Conservation (phyloP, 2,113 vertebrate species). For the Australoheros scitulus region DNA sequence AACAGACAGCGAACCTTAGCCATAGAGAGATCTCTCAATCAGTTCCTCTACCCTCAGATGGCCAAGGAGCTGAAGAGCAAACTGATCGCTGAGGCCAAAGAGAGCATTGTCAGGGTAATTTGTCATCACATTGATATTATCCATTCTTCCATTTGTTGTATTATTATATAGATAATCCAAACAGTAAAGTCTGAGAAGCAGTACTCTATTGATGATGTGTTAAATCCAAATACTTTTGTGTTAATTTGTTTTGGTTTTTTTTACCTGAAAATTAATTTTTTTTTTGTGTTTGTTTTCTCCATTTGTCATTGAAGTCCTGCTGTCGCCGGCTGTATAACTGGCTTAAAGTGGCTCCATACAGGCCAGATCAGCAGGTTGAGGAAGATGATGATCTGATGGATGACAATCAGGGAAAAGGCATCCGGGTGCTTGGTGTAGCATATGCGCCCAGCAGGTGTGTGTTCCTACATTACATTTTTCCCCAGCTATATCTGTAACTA, state of each 20-base stretch:
- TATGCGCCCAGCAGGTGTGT: constrained; percentile 93
- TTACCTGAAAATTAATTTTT: background rate
- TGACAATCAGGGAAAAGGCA: constrained; percentile 94
- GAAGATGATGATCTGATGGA: constrained; percentile 99
- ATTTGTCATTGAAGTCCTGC: constrained; percentile 82
- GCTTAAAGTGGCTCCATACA: constrained; percentile 93
- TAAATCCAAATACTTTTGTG: background rate
- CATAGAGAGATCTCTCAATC: constrained; percentile 91
- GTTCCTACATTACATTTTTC: background rate
- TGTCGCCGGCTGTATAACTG: constrained; percentile 96
- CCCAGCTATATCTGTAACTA: background rate
- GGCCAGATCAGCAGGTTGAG: constrained; percentile 95
- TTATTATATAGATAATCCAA: background rate
- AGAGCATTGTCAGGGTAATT: constrained; percentile 92
- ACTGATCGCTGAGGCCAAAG: constrained; percentile 93
- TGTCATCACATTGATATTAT: background rate
- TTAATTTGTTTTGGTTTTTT: background rate
- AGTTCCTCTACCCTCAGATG: constrained; percentile 98
- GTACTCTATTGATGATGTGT: background rate
- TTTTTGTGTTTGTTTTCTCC: background rate
- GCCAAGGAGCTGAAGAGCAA: constrained; percentile 97
- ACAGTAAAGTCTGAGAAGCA: background rate
- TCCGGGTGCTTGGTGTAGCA: constrained; percentile 92
- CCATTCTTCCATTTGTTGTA: background rate
- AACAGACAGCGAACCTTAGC: constrained; percentile 95